Conservation (phyloP, 2,797 vertebrate species). For the Lateolabrax maculatus region DNA sequence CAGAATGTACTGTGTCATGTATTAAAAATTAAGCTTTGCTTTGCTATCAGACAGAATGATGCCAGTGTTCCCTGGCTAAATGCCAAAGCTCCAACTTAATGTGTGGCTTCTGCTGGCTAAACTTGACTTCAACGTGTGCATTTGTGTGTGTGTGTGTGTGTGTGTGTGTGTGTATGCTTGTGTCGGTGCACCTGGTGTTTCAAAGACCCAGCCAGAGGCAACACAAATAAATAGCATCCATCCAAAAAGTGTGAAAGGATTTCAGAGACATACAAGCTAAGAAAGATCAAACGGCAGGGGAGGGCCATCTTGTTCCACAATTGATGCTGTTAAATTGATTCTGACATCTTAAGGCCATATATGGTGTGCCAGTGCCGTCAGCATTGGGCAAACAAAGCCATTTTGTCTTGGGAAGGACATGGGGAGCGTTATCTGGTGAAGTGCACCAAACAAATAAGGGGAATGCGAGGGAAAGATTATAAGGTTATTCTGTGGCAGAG, state of each 20-base stretch:
- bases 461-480: slow-evolving; percentile 36
- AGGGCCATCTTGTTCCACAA: slow-evolving; percentile 59
- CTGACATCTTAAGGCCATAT: slow-evolving; percentile 67
- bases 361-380: slow-evolving; percentile 42
- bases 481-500: slow-evolving; percentile 40
- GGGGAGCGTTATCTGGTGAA: slow-evolving; percentile 53
- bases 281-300: slow-evolving; percentile 64
- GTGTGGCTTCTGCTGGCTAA: slow-evolving; percentile 31
- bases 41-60: slow-evolving; percentile 40
- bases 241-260: slow-evolving; percentile 66
- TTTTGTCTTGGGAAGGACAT: slow-evolving; percentile 39
- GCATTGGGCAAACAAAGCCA: slow-evolving; percentile 53
- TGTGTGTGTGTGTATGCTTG: slow-evolving; percentile 3
- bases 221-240: slow-evolving; percentile 66
- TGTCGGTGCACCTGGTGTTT: slow-evolving; percentile 64
- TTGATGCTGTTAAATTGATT: slow-evolving; percentile 72
- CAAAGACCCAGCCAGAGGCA: slow-evolving; percentile 66
- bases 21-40: slow-evolving; percentile 30
- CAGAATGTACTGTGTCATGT: slow-evolving; percentile 22
- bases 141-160: neutral
- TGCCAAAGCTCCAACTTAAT: slow-evolving; percentile 51
- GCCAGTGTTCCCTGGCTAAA: slow-evolving; percentile 27
- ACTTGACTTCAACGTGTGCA: slow-evolving; percentile 14
- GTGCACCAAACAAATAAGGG: slow-evolving; percentile 3
- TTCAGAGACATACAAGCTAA: slow-evolving; percentile 61